A percentile compares a stretch with the other conserved stretches of the same genome.
These are phyloP conservation scores for Dolichotis patagonum DNA, from an alignment of 2,113 vertebrate genomes.

Conservation along the genomic window DNA sequence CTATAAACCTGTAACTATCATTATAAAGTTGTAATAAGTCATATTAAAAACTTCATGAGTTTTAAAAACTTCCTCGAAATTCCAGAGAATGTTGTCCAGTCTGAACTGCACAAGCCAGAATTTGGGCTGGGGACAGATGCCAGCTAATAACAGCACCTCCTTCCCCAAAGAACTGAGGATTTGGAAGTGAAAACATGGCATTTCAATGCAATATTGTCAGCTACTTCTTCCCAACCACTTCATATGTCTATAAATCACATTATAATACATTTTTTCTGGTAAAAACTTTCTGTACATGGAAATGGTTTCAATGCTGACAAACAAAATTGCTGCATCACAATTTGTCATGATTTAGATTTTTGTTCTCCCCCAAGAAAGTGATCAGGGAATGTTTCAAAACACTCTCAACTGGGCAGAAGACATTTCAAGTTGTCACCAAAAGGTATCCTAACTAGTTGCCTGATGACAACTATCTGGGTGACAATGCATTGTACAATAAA, in stretches of 20 bases:
- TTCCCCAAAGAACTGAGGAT: background rate
- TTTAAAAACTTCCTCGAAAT: background rate
- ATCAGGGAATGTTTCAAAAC: background rate
- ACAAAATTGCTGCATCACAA: background rate
- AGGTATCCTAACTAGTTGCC: background rate
- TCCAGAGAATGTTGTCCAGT: background rate
- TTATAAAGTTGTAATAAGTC: slow-evolving; percentile 48
- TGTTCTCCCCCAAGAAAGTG: background rate
- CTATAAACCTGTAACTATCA: background rate
- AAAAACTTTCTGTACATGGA: background rate
- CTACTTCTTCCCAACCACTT: background rate
- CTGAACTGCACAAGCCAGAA: background rate
- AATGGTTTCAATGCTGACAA: background rate
- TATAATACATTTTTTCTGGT: background rate
- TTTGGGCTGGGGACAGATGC: background rate
- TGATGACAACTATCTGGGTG: background rate
- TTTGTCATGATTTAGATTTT: background rate
- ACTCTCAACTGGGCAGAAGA: background rate
- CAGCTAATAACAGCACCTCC: background rate
- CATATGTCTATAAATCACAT: background rate
- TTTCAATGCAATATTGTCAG: background rate
- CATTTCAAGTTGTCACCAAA: background rate
- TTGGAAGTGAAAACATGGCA: background rate
- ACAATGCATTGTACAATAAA: background rate
- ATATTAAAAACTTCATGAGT: background rate